These are phyloP conservation scores for Menidia beryllina DNA, from an alignment of 2,113 vertebrate genomes.

Conservation along the genomic window DNA sequence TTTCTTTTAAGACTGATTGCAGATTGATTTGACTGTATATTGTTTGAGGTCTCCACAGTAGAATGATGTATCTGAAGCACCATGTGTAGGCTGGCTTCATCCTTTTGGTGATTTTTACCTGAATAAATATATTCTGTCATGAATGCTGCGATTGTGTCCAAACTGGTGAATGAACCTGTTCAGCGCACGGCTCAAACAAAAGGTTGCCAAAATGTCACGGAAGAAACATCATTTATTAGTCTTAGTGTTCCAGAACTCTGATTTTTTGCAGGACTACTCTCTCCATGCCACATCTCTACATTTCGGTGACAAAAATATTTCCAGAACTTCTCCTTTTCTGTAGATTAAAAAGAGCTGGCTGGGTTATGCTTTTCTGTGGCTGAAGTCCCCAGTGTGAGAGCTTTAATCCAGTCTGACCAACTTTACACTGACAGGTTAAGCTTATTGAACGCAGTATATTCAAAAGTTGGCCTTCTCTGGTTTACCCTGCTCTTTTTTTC, in stretches of 20 bases:
- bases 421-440: no score
- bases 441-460: no score
- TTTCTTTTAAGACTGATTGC: slow-evolving; percentile 49
- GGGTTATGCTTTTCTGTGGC: no score
- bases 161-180: slow-evolving; percentile 7
- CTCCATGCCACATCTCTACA: no score
- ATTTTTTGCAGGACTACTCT: no score
- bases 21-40: slow-evolving; percentile 39
- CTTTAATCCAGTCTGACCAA: no score
- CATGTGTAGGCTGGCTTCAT: slow-evolving; percentile 32
- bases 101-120: slow-evolving; percentile 65
- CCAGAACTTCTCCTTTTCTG: no score
- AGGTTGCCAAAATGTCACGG: not conserved
- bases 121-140: slow-evolving; percentile 76
- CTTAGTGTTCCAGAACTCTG: not conserved
- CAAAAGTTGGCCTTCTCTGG: no score
- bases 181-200: not conserved
- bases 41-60: slow-evolving; percentile 51
- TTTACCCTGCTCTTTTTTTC: no score
- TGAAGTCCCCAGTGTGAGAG: no score
- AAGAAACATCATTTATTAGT: not conserved
- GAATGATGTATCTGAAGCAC: slow-evolving; percentile 22
- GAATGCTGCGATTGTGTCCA: slow-evolving; percentile 20
- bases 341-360: no score
- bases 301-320: no score